Conservation (phyloP, 2,797 vertebrate genomes). For the Mormyrus proboscirostris region DNA sequence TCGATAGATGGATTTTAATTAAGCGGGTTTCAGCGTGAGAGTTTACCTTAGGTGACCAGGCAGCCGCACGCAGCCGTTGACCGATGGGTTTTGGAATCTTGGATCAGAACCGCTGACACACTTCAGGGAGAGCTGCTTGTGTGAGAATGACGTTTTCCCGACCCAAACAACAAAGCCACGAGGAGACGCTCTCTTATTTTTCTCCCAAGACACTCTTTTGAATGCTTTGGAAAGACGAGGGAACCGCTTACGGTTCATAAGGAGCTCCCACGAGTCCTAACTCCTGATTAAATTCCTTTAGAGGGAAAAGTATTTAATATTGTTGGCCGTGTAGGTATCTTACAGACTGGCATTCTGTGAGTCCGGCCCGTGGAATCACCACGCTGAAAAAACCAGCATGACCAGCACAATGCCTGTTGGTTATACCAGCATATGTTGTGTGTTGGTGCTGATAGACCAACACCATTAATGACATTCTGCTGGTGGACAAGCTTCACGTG, state of each 20-base stretch:
- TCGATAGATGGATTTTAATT: not conserved
- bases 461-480: too few relatives aligned
- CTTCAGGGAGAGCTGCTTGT: not conserved
- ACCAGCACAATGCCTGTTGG: not conserved
- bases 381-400: not conserved
- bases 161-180: not conserved
- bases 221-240: not conserved
- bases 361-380: not conserved
- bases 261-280: not conserved
- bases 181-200: not conserved
- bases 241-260: not conserved
- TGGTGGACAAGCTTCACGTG: not conserved
- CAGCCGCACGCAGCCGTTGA: not conserved
- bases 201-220: not conserved
- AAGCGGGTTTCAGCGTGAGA: not conserved
- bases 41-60: not conserved
- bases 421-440: not conserved
- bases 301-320: not conserved
- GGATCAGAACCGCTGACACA: not conserved
- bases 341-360: not conserved
- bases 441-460: not conserved
- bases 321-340: not conserved
- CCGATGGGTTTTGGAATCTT: not conserved
- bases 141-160: not conserved
- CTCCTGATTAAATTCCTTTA: not conserved